Conservation (phyloP, 2,797 vertebrate genomes). For the Cygnus olor region DNA sequence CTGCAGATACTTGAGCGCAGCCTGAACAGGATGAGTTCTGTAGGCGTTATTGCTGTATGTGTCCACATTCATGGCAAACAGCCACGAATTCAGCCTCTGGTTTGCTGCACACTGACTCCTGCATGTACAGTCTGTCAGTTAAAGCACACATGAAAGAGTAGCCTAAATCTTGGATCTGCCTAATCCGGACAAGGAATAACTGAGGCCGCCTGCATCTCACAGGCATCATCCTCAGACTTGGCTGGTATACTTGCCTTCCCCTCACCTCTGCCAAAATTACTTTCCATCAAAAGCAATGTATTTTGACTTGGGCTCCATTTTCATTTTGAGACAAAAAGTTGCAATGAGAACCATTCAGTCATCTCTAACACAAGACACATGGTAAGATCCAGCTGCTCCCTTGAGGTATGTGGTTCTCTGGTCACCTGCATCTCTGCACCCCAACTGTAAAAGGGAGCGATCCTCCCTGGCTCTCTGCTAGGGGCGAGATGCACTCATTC, state of each 20-base stretch:
- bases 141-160: neutral
- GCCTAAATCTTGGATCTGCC: neutral
- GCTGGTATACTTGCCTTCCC: neutral
- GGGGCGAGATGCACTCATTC: neutral
- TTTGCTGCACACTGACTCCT: neutral
- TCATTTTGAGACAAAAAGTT: neutral
- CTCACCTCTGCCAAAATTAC: neutral
- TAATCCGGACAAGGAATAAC: neutral
- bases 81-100: neutral
- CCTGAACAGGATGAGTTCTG: neutral
- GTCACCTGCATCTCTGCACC: neutral
- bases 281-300: neutral
- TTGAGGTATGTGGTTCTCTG: rapidly evolving
- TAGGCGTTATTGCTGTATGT: neutral
- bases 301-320: neutral
- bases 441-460: rapidly evolving
- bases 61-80: neutral
- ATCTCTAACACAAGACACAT: neutral
- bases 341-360: neutral
- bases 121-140: neutral
- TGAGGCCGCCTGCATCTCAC: neutral
- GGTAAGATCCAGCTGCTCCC: neutral
- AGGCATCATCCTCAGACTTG: neutral
- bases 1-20: rapidly evolving
- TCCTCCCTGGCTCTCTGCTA: neutral